A percentile compares a stretch with the other conserved stretches of the same genome.
phyloP scores from a whole-genome alignment of 2,888 invertebrate species.

The Neria commutata region DNA sequence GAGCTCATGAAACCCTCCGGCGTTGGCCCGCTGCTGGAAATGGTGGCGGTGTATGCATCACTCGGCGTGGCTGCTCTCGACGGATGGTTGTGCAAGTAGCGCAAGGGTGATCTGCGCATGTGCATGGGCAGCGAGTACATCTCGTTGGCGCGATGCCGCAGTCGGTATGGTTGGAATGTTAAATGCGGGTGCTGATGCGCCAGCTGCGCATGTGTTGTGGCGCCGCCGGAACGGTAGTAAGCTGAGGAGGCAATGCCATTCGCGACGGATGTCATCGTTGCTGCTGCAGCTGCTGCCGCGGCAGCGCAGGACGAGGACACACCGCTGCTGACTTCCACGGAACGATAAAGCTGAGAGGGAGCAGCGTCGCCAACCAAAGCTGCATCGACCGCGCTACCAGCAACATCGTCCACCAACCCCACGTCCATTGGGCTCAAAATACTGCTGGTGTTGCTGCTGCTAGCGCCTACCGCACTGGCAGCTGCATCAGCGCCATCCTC shows the following conservation, averaged over 20 bases:
- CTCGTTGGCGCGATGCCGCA: not conserved
- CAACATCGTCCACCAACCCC: no score
- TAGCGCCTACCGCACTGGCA: not conserved
- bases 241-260: not conserved
- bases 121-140: not conserved
- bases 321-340: not conserved
- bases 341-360: not conserved
- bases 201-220: not conserved
- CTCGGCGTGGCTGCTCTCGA: not conserved
- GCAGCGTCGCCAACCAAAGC: not conserved
- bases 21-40: conserved; percentile 11
- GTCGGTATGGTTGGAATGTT: not conserved
- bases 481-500: not conserved
- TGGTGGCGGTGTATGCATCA: conserved; percentile 6
- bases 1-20: conserved; percentile 3
- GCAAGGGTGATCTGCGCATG: not conserved
- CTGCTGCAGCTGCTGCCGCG: not conserved
- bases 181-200: not conserved
- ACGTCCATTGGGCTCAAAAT: no score
- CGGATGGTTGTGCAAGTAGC: not conserved
- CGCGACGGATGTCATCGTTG: no score
- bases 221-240: not conserved
- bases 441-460: not conserved
- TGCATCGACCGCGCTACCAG: no score
- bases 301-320: not conserved